Conservation (phyloP, 2,113 vertebrate genomes). For the Calidris pygmaea region DNA sequence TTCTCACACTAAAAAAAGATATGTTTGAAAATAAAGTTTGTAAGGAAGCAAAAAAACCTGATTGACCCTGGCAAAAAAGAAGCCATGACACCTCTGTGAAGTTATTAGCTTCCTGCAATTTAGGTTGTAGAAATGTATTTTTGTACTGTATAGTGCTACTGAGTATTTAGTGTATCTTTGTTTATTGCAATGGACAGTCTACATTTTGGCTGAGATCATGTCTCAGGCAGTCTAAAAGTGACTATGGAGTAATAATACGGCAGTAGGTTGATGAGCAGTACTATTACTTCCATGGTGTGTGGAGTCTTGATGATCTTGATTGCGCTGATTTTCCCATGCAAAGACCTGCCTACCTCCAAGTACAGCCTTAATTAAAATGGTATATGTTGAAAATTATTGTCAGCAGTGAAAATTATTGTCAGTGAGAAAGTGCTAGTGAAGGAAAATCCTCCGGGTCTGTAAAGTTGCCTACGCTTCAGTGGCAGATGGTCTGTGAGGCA, state of each 20-base stretch:
- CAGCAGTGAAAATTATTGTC: background rate
- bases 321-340: background rate
- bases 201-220: background rate
- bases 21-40: background rate
- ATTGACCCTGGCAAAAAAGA: background rate
- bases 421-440: background rate
- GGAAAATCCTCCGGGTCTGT: background rate
- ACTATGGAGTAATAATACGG: background rate
- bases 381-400: background rate
- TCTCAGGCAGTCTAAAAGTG: background rate
- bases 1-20: background rate
- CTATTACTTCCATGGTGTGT: background rate
- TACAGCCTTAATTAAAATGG: background rate
- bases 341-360: background rate
- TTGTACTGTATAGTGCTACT: background rate
- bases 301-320: background rate
- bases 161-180: background rate
- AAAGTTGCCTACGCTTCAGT: background rate
- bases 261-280: background rate
- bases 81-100: background rate
- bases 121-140: constrained; percentile 25
- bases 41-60: background rate
- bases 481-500: background rate
- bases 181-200: background rate
- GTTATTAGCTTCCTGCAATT: constrained; percentile 38